Evolutionary conservation across 2,113 vertebrate genomes (phyloP).

Genomic region (Nothoprocta perdicaria): DNA sequence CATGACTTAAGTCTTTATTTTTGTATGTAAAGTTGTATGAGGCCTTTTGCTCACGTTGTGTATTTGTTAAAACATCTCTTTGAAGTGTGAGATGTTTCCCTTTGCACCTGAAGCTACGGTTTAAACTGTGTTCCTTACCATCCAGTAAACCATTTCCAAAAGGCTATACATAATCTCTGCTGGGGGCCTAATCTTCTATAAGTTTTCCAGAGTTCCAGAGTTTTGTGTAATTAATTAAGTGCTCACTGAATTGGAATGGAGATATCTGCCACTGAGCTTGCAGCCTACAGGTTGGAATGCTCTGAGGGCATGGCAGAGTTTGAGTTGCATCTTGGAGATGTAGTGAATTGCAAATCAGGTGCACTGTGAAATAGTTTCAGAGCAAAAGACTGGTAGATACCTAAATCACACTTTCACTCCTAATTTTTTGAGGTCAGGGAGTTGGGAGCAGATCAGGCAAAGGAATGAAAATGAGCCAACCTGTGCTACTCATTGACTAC

Average conservation of each 20-base stretch:
- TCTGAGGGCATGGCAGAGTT: not conserved
- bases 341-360: not conserved
- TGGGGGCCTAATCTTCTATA: not conserved
- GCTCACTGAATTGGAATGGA: not conserved
- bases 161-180: not conserved
- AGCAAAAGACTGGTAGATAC: not conserved
- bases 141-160: not conserved
- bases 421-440: not conserved
- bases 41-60: not conserved
- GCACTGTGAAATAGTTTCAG: not conserved
- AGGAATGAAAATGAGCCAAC: not conserved
- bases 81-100: not conserved
- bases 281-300: not conserved
- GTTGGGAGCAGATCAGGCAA: not conserved
- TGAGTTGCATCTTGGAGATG: not conserved
- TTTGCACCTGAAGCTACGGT: not conserved
- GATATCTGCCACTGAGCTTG: not conserved
- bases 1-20: not conserved
- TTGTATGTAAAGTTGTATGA: not conserved
- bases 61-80: not conserved
- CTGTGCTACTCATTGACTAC: fast-evolving
- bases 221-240: not conserved
- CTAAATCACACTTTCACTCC: not conserved
- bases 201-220: not conserved
- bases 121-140: not conserved